Conservation (phyloP, 1,140 invertebrate species). For the Aphaenogaster floridana region DNA sequence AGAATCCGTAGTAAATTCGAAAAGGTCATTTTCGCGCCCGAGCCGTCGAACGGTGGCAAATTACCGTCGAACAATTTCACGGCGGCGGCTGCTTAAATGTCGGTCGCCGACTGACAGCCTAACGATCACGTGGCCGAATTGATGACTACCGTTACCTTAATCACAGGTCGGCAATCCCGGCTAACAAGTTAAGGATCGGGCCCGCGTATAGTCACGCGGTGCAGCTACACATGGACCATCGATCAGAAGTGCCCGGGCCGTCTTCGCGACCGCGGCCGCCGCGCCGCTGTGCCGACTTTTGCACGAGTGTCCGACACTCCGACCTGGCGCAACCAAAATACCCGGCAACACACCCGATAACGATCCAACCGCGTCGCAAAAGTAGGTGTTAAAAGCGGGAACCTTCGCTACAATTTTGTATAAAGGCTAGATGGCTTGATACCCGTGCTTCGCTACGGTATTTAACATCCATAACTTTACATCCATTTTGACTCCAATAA, state of each 20-base stretch:
- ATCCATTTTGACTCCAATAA: too few species aligned
- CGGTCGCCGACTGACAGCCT: constrained; percentile 77
- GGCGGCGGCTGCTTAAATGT: constrained; percentile 77
- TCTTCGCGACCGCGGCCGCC: constrained; percentile 29
- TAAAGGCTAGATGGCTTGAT: too few species aligned
- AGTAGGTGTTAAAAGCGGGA: background rate
- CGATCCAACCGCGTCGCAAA: background rate
- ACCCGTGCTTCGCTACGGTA: too few species aligned
- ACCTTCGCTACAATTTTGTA: background rate
- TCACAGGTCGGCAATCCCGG: constrained; percentile 77
- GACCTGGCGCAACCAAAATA: constrained; percentile 32
- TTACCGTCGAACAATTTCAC: constrained; percentile 77
- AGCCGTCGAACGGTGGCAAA: constrained; percentile 77
- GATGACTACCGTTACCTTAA: constrained; percentile 80
- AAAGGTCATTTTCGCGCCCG: constrained; percentile 65
- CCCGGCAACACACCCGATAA: constrained; percentile 12
- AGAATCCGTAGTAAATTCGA: constrained; percentile 51
- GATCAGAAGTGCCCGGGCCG: constrained; percentile 56
- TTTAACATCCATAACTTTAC: too few species aligned
- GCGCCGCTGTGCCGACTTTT: background rate
- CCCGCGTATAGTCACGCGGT: constrained; percentile 74
- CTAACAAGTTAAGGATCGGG: constrained; percentile 77
- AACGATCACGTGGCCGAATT: constrained; percentile 78
- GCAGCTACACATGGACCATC: constrained; percentile 66
- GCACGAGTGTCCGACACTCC: constrained; percentile 14